Base-by-base conservation (phyloP, 2,888 invertebrate genomes). In the Lasioglossum morio region DNA sequence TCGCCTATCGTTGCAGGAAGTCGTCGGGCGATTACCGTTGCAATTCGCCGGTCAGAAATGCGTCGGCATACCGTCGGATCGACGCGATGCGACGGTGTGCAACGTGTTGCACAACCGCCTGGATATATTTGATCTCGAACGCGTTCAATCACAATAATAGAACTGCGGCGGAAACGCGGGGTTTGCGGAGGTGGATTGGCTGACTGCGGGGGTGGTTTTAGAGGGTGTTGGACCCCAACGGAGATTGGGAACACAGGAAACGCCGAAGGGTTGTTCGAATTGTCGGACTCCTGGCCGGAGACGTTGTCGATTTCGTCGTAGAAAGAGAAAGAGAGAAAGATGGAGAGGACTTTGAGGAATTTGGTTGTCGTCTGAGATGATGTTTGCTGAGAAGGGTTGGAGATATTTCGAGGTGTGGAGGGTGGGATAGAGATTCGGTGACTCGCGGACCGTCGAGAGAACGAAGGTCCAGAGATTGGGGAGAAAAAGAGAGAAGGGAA, bases 61-160 rank as follows among this genome's bases (percentile, higher is more conserved):
- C 75, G 37, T 72, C 74, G 63, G 77, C 81, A 81, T 87, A 74
- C 69, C 70, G 73, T 19, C 27, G 75, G 74, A 8, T 48, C 46
- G 16, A 16, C 46, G 46, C n/a, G n/a, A n/a, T n/a, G 4, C n/a
- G 74, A n/a, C 72, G 57, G 63, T 23, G 63, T 74, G 84, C 87
- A 84, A 89, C 90, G 86, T 88, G 90, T 91, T 90, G 87, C 91
- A 77, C 83, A 69, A 77, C 77, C 72, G 84, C 83, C 81, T 88
- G 88, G 92, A 93, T 93, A 93, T 53, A n/a, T 93, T 93, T 91
- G 92, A 93, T 92, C 90, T 88, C 84, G 88, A 90, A 76, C 89
- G 91, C 91, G 92, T 93, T 94, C 91, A 92, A 94, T 94, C 94
- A 92, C 92, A 91, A 92, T 93, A 92, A 94, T 92, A 89, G 90